Evolutionary conservation across 2,888 invertebrate genomes (phyloP), one percentile per base, ranked within the genome.

Genomic region (Furcula furcula): DNA sequence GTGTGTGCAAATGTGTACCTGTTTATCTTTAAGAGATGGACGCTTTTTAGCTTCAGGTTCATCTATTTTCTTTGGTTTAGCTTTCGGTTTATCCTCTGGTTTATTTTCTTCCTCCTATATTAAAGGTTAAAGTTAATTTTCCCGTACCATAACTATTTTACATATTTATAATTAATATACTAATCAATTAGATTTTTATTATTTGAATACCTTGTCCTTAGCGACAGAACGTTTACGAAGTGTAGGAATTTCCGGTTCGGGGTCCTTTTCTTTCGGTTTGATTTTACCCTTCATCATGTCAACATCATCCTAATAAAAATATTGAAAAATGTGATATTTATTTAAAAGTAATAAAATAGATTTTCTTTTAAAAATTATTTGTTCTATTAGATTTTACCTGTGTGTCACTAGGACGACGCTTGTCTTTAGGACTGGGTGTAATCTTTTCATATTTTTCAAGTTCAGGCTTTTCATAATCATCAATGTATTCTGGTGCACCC

Each of bases 401-500:
- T 49, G 63, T 73, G 9, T 83, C 82, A 59, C 76, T 83, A 62
- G 73, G 61, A 55, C 75, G 74, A 49, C 73, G 77, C 63, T 87
- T 88, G 31, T 82, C 80, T 62, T 85, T 87, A 35, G 80, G 76
- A 41, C 81, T 76, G 21, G 86, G 81, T 49, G 77, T 67, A 36
- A 78, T 42, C 57, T 91, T 91, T 76, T 93, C 92, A 55, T 92
- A 93, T 73, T 91, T 92, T 69, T 94, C 94, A 32, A 94, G 83
- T 50, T 91, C 91, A 0, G 94, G 92, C 55, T 92, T 91, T 65
- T 94, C 93, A 63, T 94, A 94, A 79, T 95, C 94, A 20, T 93
- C 92, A 48, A 91, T 76, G 19, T 91, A 83, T 46, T 91, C 91
- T 31, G 88, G 66, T 41, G 65, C 65, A 33, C 63, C 78, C 86